Percentiles rank a stretch among this genome's conserved stretches.
Evolutionary conservation across 2,113 vertebrate species (phyloP).

Genomic region (Symphodus melops): DNA sequence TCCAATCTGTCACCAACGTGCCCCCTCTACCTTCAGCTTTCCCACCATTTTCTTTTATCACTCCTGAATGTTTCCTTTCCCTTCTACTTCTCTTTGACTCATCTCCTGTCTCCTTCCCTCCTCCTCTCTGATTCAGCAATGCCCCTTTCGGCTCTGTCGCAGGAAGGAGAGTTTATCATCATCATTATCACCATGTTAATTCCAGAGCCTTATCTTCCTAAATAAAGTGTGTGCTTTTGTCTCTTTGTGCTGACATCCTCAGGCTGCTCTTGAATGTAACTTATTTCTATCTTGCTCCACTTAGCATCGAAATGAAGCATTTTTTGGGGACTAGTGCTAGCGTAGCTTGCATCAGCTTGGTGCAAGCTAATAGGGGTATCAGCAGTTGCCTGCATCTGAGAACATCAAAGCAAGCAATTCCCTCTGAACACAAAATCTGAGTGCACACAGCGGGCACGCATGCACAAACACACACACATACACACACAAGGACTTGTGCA

Average conservation of each 20-base stretch:
- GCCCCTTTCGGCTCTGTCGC: slow-evolving; percentile 45
- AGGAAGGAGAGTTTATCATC: slow-evolving; percentile 55
- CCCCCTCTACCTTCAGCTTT: background rate
- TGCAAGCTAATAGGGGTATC: slow-evolving; percentile 82
- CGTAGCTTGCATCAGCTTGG: slow-evolving; percentile 77
- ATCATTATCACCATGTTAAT: slow-evolving; percentile 69
- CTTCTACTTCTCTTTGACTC: background rate
- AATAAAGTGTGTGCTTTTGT: slow-evolving; percentile 77
- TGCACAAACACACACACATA: slow-evolving; percentile 51
- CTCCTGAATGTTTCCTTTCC: slow-evolving; percentile 22
- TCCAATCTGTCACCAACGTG: background rate
- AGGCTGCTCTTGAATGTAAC: slow-evolving; percentile 68
- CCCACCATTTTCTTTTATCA: slow-evolving; percentile 17
- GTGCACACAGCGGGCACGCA: slow-evolving; percentile 79
- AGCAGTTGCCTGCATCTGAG: slow-evolving; percentile 77
- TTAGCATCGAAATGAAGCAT: slow-evolving; percentile 50
- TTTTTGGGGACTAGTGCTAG: slow-evolving; percentile 52
- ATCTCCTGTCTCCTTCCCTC: slow-evolving; percentile 41
- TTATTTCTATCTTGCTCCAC: slow-evolving; percentile 57
- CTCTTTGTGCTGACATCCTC: slow-evolving; percentile 74
- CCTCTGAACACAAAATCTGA: slow-evolving; percentile 75
- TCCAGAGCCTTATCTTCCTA: slow-evolving; percentile 74
- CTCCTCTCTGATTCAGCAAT: slow-evolving; percentile 63
- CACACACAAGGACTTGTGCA: slow-evolving; percentile 26
- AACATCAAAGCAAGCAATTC: slow-evolving; percentile 84